A percentile compares a stretch with the other conserved stretches of the same genome.
Conservation (phyloP, 2,113 vertebrate species). For the human region DNA sequence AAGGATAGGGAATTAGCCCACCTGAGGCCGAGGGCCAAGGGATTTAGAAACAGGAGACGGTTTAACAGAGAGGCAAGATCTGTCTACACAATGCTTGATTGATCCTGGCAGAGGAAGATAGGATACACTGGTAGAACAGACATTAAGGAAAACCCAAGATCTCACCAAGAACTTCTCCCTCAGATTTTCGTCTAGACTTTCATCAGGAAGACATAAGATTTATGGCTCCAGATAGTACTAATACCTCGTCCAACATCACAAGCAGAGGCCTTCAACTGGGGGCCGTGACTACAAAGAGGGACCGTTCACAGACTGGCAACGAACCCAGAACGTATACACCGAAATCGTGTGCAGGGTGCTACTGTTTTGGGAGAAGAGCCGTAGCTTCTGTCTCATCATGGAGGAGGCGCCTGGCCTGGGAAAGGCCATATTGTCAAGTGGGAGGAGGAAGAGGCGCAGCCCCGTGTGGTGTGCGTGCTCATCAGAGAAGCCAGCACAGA, state of each 20-base stretch:
- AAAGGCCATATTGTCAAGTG: not conserved
- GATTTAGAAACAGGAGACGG: not conserved
- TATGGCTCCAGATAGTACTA: not conserved
- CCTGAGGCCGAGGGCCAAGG: not conserved
- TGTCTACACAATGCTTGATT: not conserved
- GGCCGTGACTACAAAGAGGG: not conserved
- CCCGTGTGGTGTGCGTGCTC: no score
- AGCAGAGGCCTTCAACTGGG: not conserved
- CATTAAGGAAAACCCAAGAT: not conserved
- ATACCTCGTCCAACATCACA: no score
- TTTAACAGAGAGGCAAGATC: not conserved
- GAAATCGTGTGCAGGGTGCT: no score
- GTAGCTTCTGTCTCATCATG: accelerated
- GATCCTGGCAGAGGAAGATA: not conserved
- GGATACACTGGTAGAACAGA: not conserved
- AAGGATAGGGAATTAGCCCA: not conserved
- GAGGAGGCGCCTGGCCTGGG: not conserved
- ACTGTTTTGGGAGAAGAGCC: not conserved
- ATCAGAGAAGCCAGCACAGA: no score
- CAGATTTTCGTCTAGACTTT: not conserved
- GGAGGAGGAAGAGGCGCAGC: not conserved
- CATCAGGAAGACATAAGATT: not conserved
- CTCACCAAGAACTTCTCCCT: not conserved
- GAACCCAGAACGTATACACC: not conserved
- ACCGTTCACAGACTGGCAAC: not conserved